Evolutionary conservation across 2,888 invertebrate genomes (phyloP).

Genomic region (Melangyna quadrimaculata): DNA sequence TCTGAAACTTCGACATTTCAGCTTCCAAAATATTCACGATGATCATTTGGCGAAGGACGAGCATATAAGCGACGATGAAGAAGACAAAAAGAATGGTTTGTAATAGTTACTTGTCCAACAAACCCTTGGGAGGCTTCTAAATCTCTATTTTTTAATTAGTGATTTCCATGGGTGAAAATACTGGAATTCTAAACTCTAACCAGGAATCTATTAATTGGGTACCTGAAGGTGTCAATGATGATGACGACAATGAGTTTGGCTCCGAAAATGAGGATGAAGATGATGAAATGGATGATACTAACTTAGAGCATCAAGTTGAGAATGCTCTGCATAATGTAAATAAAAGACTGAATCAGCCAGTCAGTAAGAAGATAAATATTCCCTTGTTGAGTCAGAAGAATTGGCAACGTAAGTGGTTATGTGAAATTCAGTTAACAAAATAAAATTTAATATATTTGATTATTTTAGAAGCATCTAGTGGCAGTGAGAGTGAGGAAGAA

Average conservation of each 20-base stretch:
- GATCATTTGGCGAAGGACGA: conserved; percentile 43
- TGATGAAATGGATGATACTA: conserved; percentile 52
- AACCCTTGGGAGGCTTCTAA: background rate
- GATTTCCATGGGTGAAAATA: conserved; percentile 63
- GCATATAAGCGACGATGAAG: conserved; percentile 49
- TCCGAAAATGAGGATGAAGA: conserved; percentile 63
- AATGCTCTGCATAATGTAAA: conserved; percentile 54
- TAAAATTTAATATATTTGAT: background rate
- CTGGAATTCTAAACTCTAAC: conserved; percentile 63
- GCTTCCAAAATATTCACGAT: conserved; percentile 72
- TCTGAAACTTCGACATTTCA: conserved; percentile 74
- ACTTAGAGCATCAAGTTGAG: conserved; percentile 70
- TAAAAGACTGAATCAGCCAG: conserved; percentile 57
- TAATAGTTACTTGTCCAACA: background rate
- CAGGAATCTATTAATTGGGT: conserved; percentile 73
- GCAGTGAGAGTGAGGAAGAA: conserved; percentile 76
- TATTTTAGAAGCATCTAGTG: conserved; percentile 49
- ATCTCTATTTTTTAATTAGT: conserved; percentile 37
- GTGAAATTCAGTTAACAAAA: background rate
- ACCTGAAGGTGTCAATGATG: conserved; percentile 72
- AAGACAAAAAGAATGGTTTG: conserved; percentile 45
- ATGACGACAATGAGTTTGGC: conserved; percentile 65
- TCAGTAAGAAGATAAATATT: conserved; percentile 64
- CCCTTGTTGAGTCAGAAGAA: conserved; percentile 46
- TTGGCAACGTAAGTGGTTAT: conserved; percentile 38